A percentile compares a stretch with the other conserved stretches of the same genome.
Conservation (phyloP, 2,888 invertebrate species). For the Xestoiulus laeticollis region DNA sequence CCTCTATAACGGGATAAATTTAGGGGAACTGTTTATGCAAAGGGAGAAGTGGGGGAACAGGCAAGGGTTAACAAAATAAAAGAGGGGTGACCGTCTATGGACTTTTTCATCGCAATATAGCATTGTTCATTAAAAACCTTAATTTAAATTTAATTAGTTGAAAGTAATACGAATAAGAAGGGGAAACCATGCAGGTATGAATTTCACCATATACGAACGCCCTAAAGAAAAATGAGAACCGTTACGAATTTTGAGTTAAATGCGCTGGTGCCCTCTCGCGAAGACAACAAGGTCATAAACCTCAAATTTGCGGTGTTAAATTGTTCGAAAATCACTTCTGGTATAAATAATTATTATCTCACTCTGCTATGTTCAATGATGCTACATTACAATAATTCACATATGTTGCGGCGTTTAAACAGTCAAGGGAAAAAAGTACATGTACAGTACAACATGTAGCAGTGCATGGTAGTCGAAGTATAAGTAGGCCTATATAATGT, state of each 20-base stretch:
- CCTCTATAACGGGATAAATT: neutral
- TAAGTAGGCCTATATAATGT: too few species aligned
- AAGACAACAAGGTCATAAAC: neutral
- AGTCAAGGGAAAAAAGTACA: too few species aligned
- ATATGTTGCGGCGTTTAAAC: too few species aligned
- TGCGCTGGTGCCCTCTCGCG: neutral
- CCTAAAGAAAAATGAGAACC: neutral
- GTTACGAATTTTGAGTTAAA: neutral
- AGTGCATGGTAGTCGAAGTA: too few species aligned
- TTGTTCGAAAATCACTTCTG: neutral
- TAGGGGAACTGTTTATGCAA: neutral
- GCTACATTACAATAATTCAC: too few species aligned
- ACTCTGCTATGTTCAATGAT: too few species aligned
- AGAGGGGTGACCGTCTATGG: neutral
- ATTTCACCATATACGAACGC: neutral
- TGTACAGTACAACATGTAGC: too few species aligned
- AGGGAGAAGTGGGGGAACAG: neutral
- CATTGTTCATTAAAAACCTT: slow-evolving; percentile 24
- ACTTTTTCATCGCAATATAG: neutral
- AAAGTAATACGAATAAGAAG: neutral
- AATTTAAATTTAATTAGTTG: slow-evolving; percentile 32
- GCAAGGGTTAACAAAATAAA: neutral
- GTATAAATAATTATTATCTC: neutral
- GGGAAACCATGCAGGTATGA: neutral
- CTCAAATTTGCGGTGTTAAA: neutral